Base-by-base conservation (phyloP, 1,140 invertebrate species). In the Microplitis mediator region DNA sequence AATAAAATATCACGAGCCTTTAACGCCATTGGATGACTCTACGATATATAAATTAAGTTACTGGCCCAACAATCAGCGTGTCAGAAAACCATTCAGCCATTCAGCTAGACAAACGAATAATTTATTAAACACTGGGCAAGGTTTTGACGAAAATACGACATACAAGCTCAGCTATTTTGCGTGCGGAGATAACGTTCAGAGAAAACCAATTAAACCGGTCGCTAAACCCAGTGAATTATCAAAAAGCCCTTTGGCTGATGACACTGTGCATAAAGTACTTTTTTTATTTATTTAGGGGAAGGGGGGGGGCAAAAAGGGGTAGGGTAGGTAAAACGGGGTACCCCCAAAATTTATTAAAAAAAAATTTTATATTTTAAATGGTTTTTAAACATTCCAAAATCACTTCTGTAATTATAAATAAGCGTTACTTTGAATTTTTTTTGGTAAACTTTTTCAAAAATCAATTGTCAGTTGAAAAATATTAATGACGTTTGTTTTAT, bases 11-110 rank as follows among this genome's bases (percentile, higher is more conserved):
- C 0, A 80, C 73, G 80, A 78, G 23, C 88, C 89, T 0, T 75
- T 77, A 0, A 83, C 83, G 0, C 84, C 84, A 1, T 81, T 90
- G 58, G 89, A 90, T 13, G 76, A 72, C 0, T 84, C 82, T 64
- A 90, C 89, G n/a, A 90, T 89, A 0, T 90, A 90, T 77, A 87
- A 83, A 63, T 79, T 89, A 72, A 89, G 88, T 76, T 90, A 88
- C 64, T 86, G 84, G 81, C 87, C 88, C 0, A 79, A 81, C 9
- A 80, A 74, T n/a, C 73, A 79, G 60, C 76, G 39, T 32, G 58
- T 60, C 8, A 34, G 64, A 63, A 9, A 32, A 45, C n/a, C 74
- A 79, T 5, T 80, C 81, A 4, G 77, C 82, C 14, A 60, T 50
- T 5, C 4, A 14, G 0, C 56, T 14, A 6, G 67, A 76, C 60